These are phyloP conservation scores for Lutjanus campechanus DNA, from an alignment of 2,797 vertebrate species.

Conservation along the genomic window DNA sequence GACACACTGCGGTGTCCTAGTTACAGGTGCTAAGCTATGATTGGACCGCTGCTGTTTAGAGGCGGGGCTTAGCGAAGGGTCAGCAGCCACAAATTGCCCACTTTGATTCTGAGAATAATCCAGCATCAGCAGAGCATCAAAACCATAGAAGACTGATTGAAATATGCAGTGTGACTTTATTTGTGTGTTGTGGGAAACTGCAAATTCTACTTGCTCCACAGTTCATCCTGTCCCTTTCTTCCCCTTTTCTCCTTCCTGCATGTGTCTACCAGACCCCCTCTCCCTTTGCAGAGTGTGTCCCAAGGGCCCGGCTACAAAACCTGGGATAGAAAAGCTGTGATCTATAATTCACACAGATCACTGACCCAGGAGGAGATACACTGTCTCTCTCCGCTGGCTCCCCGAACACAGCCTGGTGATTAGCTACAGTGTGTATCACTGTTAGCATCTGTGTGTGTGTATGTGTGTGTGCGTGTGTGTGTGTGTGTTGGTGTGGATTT, in stretches of 20 bases:
- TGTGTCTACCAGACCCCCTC: background rate
- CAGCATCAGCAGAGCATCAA: constrained; percentile 4
- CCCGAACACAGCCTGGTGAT: constrained; percentile 46
- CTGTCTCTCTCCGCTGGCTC: constrained; percentile 32
- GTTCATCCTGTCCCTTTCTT: background rate
- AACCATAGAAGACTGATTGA: background rate
- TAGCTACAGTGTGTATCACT: constrained; percentile 34
- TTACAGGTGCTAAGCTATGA: too few species aligned
- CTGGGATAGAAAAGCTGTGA: constrained; percentile 64
- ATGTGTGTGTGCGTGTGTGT: too few species aligned
- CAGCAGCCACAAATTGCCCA: background rate
- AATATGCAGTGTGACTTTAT: background rate
- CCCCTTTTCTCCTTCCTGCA: constrained; percentile 7
- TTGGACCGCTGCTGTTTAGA: too few species aligned
- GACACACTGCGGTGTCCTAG: too few species aligned
- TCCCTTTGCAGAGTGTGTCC: constrained; percentile 16
- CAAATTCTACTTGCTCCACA: background rate
- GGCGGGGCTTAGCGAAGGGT: too few species aligned
- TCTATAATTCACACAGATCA: constrained; percentile 79
- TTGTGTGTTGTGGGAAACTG: constrained; percentile 1
- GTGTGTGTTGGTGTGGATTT: background rate
- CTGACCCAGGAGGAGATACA: constrained; percentile 63
- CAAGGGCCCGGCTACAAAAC: constrained; percentile 54
- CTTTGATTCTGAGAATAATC: background rate
- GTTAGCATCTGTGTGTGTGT: constrained; percentile 8